phyloP scores from a whole-genome alignment of 2,888 invertebrate genomes.

The Proisotoma minuta region DNA sequence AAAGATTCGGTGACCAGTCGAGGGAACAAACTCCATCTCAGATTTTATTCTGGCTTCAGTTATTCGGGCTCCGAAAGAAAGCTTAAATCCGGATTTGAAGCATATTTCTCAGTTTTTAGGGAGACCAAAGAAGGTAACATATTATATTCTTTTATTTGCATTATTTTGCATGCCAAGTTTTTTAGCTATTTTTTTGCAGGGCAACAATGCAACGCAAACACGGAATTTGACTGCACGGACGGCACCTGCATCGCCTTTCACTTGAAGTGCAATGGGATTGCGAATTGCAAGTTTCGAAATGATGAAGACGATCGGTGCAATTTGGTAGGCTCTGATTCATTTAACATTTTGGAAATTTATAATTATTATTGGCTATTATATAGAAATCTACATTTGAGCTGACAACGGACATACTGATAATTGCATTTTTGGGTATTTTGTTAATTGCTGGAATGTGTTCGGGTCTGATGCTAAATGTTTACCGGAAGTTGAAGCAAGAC shows the following conservation, averaged over 20 bases:
- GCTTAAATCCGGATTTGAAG: slow-evolving; percentile 31
- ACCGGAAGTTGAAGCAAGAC: slow-evolving; percentile 77
- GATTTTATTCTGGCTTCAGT: slow-evolving; percentile 59
- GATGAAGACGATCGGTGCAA: slow-evolving; percentile 61
- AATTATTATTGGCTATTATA: slow-evolving; percentile 14
- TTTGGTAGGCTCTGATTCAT: not conserved
- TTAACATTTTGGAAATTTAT: too few relatives aligned
- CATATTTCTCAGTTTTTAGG: slow-evolving; percentile 41
- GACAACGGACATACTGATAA: slow-evolving; percentile 66
- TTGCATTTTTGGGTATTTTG: slow-evolving; percentile 78
- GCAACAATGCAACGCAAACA: slow-evolving; percentile 47
- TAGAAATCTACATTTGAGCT: slow-evolving; percentile 41
- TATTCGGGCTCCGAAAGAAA: slow-evolving; percentile 54
- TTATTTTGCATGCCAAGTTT: not conserved
- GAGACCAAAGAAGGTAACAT: slow-evolving; percentile 23
- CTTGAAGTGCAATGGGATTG: slow-evolving; percentile 67
- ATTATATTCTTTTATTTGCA: not conserved
- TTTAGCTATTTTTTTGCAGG: not conserved
- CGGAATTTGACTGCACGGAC: slow-evolving; percentile 81
- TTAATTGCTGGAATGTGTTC: slow-evolving; percentile 83
- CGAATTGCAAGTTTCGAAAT: slow-evolving; percentile 76
- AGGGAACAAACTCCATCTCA: slow-evolving; percentile 66
- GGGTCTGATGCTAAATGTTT: slow-evolving; percentile 82
- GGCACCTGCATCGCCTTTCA: slow-evolving; percentile 70
- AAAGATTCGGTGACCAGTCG: slow-evolving; percentile 69